Evolutionary conservation across 2,113 vertebrate genomes (phyloP).

Genomic region (Psophia crepitans): DNA sequence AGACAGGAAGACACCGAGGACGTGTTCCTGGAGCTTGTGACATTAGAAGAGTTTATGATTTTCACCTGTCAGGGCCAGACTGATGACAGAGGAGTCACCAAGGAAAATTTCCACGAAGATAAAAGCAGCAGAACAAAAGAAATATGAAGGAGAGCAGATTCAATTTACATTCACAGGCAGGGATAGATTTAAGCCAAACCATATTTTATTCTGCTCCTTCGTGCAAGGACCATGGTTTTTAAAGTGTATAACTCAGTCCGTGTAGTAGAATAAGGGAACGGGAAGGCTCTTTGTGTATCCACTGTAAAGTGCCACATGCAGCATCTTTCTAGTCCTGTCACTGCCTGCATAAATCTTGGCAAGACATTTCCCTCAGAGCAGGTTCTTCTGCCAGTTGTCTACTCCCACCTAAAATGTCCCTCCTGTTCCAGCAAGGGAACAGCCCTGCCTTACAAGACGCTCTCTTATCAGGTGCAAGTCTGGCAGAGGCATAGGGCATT

Average conservation of each 20-base stretch:
- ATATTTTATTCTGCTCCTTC: not conserved
- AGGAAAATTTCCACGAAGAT: not conserved
- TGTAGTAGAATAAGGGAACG: not conserved
- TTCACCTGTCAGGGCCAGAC: not conserved
- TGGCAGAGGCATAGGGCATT: not conserved
- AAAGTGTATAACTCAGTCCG: not conserved
- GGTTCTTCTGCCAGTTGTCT: not conserved
- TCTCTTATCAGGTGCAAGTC: not conserved
- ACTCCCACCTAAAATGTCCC: not conserved
- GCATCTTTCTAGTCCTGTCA: not conserved
- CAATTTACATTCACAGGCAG: not conserved
- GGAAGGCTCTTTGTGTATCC: not conserved
- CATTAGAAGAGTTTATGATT: not conserved
- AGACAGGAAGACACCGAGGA: not conserved
- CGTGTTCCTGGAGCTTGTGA: not conserved
- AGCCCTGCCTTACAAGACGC: not conserved
- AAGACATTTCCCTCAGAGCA: not conserved
- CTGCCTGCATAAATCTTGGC: not conserved
- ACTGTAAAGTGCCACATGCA: not conserved
- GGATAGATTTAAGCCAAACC: not conserved
- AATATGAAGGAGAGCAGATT: not conserved
- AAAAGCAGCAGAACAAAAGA: constrained; percentile 9
- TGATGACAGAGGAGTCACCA: not conserved
- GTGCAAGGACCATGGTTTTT: not conserved
- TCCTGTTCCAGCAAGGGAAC: not conserved